phyloP scores from a whole-genome alignment of 2,113 vertebrate genomes.

The Isurus oxyrinchus region DNA sequence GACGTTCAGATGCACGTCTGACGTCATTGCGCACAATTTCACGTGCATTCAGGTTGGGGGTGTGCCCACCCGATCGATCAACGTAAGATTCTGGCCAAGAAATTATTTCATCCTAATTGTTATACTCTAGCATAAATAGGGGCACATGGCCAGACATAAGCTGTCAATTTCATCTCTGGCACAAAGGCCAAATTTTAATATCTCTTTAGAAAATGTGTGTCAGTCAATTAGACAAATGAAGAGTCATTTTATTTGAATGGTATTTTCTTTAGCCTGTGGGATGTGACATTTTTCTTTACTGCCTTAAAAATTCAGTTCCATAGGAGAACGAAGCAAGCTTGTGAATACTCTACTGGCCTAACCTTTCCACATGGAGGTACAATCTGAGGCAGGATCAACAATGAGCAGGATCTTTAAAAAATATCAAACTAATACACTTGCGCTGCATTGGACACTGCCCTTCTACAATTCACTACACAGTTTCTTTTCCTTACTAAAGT shows the following conservation, averaged over 20 bases:
- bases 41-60: too few relatives aligned
- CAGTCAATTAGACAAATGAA: conserved; percentile 24
- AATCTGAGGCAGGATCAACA: not conserved
- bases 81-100: too few relatives aligned
- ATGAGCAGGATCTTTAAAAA: not conserved
- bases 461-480: not conserved
- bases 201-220: conserved; percentile 15
- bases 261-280: not conserved
- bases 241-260: conserved; percentile 6
- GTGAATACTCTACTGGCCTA: conserved; percentile 1
- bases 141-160: not conserved
- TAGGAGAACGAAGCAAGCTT: not conserved
- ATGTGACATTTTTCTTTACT: conserved; percentile 3
- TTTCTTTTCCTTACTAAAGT: not conserved
- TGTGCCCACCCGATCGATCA: too few relatives aligned
- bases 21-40: too few relatives aligned
- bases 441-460: not conserved
- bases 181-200: conserved; percentile 23
- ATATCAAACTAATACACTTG: not conserved
- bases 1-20: too few relatives aligned
- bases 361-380: not conserved
- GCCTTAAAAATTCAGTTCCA: conserved; percentile 8
- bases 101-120: not conserved
- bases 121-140: not conserved
- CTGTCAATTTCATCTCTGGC: not conserved